Conservation (phyloP, 2,797 vertebrate species). For the Lycodopsis pacificus region DNA sequence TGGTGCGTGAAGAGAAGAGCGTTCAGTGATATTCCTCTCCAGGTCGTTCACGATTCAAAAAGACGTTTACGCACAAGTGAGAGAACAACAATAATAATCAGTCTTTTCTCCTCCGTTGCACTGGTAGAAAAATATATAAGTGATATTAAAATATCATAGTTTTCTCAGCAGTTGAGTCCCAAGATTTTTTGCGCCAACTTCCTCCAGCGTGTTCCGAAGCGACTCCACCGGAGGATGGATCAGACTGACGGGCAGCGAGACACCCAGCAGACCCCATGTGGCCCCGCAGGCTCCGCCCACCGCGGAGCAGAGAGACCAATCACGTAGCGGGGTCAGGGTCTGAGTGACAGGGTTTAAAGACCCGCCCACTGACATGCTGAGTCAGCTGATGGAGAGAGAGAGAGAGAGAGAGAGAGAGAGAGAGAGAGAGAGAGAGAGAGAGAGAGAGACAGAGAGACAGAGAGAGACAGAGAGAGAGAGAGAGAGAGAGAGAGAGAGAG, state of each 20-base stretch:
- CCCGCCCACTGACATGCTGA: constrained; percentile 60
- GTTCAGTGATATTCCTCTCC: constrained; percentile 11
- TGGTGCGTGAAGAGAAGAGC: neutral
- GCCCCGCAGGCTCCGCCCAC: constrained; percentile 64
- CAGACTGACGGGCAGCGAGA: constrained; percentile 56
- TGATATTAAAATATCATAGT: neutral
- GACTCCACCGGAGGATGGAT: constrained; percentile 58
- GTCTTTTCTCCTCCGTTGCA: neutral
- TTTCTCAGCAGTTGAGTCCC: neutral
- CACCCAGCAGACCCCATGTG: constrained; percentile 71
- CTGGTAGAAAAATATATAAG: neutral
- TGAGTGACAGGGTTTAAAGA: constrained; percentile 21
- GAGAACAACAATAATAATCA: neutral
- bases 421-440: too few species aligned
- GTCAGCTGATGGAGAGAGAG: constrained; percentile 13
- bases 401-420: neutral
- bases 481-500: too few species aligned
- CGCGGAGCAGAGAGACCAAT: constrained; percentile 59
- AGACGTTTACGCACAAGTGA: constrained; percentile 34
- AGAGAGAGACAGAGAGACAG: too few species aligned
- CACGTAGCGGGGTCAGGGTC: neutral
- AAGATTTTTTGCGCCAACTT: neutral
- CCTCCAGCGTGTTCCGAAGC: neutral
- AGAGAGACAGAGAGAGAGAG: too few species aligned
- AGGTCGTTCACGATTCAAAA: constrained; percentile 4